Base-by-base conservation (phyloP, 1,140 invertebrate species). In the Eriosoma lanigerum region DNA sequence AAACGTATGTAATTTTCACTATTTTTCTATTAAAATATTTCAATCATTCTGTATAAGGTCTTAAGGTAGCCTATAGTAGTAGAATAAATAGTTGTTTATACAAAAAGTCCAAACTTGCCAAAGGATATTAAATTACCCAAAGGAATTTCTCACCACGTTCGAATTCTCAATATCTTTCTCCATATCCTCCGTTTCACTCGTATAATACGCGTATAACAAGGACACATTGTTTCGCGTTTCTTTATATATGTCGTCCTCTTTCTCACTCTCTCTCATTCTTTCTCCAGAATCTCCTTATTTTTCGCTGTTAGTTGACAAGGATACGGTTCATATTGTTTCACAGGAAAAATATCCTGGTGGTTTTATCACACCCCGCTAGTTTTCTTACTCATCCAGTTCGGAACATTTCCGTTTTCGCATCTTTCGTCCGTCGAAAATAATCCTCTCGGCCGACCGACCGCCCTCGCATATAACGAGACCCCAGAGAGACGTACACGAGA, bases 41-140 rank as follows among this genome's bases (percentile, higher is more conserved):
- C n/a, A n/a, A n/a, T n/a, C n/a, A n/a, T n/a, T n/a, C 19, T n/a
- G 29, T 9, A 17, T 1, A 44, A 8, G 29, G 62, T 0, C 19
- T 38, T n/a, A n/a, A 50, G 21, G 70, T 32, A n/a, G 46, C n/a
- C 26, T 9, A 15, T 29, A 5, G 29, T 56, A 9, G 66, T 9
- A 17, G 50, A 68, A n/a, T 21, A 3, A 13, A 48, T 38, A 68
- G 56, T 58, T 60, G 73, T 76, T 29, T 56, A n/a, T n/a, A 76
- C 73, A 76, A 76, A 76, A 76, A 54, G 73, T 76, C 52, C 50
- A 44, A 76, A 76, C 73, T 76, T 58, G 56, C 73, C 73, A 76
- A 76, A 76, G 73, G 73, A 56, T 76, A 76, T 76, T 76, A 76
- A 56, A 76, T 76, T 76, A 76, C 73, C 73, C 73, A 58, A 76